Conservation (phyloP, 2,888 invertebrate species). For the Sphinx pinastri region DNA sequence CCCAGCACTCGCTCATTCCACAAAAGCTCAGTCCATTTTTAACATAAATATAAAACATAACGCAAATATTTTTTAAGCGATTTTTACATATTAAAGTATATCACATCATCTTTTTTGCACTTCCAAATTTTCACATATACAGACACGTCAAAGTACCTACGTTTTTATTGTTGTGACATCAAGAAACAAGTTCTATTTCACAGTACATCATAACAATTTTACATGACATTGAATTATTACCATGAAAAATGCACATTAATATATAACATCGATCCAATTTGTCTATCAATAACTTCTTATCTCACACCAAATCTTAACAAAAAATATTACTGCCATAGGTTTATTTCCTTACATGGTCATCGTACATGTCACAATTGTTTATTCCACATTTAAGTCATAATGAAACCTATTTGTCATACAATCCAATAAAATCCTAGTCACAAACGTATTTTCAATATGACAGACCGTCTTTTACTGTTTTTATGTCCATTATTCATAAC, state of each 20-base stretch:
- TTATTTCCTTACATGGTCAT: not conserved
- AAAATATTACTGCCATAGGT: not conserved
- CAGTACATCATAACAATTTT: not conserved
- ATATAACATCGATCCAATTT: constrained; percentile 3
- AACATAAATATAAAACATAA: constrained; percentile 18
- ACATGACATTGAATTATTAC: constrained; percentile 4
- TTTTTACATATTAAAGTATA: constrained; percentile 17
- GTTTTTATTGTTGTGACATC: not conserved
- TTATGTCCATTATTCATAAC: not conserved
- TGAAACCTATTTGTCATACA: not conserved
- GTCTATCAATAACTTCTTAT: not conserved
- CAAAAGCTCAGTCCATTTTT: constrained; percentile 13
- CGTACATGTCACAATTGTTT: not conserved
- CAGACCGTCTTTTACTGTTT: not conserved
- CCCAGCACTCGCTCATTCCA: not conserved
- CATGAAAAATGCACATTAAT: not conserved
- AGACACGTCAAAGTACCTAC: not conserved
- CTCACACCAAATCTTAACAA: not conserved
- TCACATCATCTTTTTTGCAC: constrained; percentile 22
- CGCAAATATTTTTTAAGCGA: not conserved
- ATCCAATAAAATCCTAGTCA: not conserved
- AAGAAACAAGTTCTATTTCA: constrained; percentile 4
- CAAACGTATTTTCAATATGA: not conserved
- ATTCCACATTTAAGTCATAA: not conserved
- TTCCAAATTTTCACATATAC: constrained; percentile 17